Base-by-base conservation (phyloP, 1,140 invertebrate genomes). In the Saccostrea echinata region DNA sequence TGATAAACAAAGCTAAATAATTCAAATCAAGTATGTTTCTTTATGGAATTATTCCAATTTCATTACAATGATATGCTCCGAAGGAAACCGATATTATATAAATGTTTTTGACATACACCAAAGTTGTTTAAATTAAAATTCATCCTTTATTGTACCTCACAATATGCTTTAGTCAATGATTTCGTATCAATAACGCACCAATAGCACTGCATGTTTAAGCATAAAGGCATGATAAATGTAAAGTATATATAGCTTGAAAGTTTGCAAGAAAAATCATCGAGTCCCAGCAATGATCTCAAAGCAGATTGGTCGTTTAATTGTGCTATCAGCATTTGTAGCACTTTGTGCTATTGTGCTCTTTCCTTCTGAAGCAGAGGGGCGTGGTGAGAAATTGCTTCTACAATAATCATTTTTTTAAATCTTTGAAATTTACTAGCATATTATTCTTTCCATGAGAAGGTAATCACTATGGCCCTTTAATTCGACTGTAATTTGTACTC, bases 281-380 rank as follows among this genome's bases (percentile, higher is more conserved):
- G 13, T 61, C 18, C 18, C 4, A 6, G 55, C 13, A 13, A 76
- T 76, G 68, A 33, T 27, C 30, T 18, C 24, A 8, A 76, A 18
- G 11, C 24, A 76, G 11, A 30, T 76, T 76, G 68, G 27, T 76
- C 68, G 68, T 18, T 27, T 76, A 16, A 27, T 30, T 13, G 68
- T 76, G 68, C 12, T 76, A 0, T 76, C 68, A 33, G 68, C 11
- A 3, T 76, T 76, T 33, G 68, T 76, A 76, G 68, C 68, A 76
- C 30, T 76, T 1, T 76, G 68, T 76, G 68, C 27, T 76, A 33
- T 76, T 76, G 68, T 76, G 68, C 12, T 76, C 8, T 76, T 76
- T 76, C 16, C 68, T 3, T 12, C 27, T 11, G 68, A 76, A 1
- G 12, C 68, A 0, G 68, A 76, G 13, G 68, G 27, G 16, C 27